Conservation (phyloP, 2,888 invertebrate genomes). For the Osmoderma eremita region DNA sequence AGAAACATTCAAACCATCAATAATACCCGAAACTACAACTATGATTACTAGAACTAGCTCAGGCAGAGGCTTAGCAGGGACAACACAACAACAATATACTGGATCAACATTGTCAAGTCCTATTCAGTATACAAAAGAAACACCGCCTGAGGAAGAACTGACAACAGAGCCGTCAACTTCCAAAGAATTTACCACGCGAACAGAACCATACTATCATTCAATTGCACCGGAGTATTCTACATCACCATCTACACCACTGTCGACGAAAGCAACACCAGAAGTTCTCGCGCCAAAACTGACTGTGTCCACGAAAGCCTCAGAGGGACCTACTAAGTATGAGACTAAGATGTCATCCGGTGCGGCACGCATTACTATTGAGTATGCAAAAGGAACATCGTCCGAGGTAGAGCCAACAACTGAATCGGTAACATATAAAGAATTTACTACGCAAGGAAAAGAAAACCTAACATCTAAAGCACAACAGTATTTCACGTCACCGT, state of each 20-base stretch:
- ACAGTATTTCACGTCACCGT: too few relatives aligned
- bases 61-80: conserved; percentile 3
- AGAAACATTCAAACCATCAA: background rate
- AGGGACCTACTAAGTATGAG: background rate
- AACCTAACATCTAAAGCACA: background rate
- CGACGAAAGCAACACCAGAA: background rate
- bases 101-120: background rate
- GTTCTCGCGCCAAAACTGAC: background rate
- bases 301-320: background rate
- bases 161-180: background rate
- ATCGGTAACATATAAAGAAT: background rate
- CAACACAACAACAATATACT: background rate
- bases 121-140: background rate
- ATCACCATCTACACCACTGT: background rate
- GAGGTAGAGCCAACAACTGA: too few relatives aligned
- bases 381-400: background rate
- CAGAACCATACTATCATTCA: too few relatives aligned
- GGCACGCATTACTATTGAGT: background rate
- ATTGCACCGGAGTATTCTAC: too few relatives aligned
- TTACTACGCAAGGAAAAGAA: background rate
- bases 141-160: background rate
- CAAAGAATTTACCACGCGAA: too few relatives aligned
- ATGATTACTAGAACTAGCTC: conserved; percentile 23
- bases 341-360: background rate
- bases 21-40: conserved; percentile 5